These are phyloP conservation scores for Marcusenius ussheri DNA, from an alignment of 2,113 vertebrate genomes.

Conservation along the genomic window DNA sequence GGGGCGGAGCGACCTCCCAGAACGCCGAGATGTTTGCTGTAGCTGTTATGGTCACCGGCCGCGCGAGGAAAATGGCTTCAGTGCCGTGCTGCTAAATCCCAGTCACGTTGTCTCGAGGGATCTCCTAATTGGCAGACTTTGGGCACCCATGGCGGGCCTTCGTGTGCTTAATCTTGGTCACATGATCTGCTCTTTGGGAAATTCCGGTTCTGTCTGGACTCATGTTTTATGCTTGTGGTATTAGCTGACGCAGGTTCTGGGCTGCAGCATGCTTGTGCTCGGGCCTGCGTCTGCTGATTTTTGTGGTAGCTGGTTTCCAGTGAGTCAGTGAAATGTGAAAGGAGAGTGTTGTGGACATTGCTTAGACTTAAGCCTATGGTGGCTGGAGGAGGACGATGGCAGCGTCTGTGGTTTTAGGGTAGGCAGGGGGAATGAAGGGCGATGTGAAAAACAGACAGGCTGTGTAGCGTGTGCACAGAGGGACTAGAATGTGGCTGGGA, in stretches of 20 bases:
- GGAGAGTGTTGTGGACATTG: not conserved
- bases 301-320: not conserved
- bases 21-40: slow-evolving; percentile 36
- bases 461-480: not conserved
- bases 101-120: not conserved
- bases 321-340: not conserved
- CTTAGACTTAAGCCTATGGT: not conserved
- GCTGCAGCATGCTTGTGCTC: not conserved
- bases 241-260: not conserved
- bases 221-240: not conserved
- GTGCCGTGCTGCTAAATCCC: not conserved
- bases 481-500: not conserved
- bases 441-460: not conserved
- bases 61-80: not conserved
- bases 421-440: not conserved
- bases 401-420: not conserved
- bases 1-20: slow-evolving; percentile 42
- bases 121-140: not conserved
- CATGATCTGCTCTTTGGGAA: not conserved
- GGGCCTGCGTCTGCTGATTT: not conserved
- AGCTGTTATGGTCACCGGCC: not conserved
- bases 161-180: not conserved
- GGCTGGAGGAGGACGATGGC: not conserved
- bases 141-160: not conserved
- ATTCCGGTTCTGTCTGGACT: not conserved